Evolutionary conservation across 2,888 invertebrate genomes (phyloP).

Genomic region (Orchesellides sinensis): DNA sequence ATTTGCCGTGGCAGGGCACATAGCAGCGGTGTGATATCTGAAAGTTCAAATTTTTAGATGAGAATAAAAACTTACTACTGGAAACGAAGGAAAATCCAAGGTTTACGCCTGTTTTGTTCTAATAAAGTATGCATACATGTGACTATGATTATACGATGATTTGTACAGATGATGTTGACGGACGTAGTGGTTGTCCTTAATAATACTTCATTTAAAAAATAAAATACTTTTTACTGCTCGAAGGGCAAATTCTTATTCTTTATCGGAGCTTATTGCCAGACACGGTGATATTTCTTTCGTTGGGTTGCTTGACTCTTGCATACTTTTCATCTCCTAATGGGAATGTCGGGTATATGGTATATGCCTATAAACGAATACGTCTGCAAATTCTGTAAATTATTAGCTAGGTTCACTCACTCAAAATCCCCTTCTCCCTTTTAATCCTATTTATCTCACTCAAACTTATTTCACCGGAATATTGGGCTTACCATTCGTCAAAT

Average conservation of each 20-base stretch:
- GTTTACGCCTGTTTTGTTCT: not conserved
- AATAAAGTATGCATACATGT: constrained; percentile 31
- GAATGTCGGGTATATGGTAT: not conserved
- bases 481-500: constrained; percentile 73
- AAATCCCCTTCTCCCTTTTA: constrained; percentile 69
- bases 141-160: constrained; percentile 44
- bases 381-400: not conserved
- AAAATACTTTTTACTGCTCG: not conserved
- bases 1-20: too few species aligned
- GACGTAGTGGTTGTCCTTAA: not conserved
- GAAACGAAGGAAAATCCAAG: not conserved
- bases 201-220: constrained; percentile 19
- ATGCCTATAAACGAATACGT: not conserved
- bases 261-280: too few species aligned
- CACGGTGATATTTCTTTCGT: not conserved
- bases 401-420: constrained; percentile 14
- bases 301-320: constrained; percentile 5
- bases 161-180: constrained; percentile 29
- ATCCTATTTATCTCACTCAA: constrained; percentile 74
- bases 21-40: too few species aligned
- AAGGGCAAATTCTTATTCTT: too few species aligned
- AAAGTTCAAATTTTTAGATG: not conserved
- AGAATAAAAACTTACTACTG: not conserved
- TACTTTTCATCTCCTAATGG: constrained; percentile 4
- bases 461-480: constrained; percentile 68